Evolutionary conservation across 2,113 vertebrate species (phyloP), one percentile per base, ranked within the genome.

Genomic region (Ameiurus melas): DNA sequence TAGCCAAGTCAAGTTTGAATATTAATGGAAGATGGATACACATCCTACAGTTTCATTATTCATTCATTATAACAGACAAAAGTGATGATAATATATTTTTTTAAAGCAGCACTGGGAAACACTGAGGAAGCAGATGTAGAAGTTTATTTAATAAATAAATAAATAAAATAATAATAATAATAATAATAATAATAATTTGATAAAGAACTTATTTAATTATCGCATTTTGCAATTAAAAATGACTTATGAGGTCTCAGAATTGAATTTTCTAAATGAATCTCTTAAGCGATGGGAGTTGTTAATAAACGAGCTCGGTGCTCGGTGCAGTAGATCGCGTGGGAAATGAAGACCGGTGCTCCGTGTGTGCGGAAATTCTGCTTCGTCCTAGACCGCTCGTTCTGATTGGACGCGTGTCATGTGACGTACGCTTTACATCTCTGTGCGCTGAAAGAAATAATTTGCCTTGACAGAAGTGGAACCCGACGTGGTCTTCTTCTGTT

Each of bases 361-460:
- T 88, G 88, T 81, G 86, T 88, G 86, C 85, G 64, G 81, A 51
- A 78, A 84, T 82, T 83, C 88, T 47, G 83, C 68, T 87, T 83
- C 14, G 13, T 57, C 55, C 55, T 57, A 57, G 3, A 5, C 78
- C 33, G 39, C 7, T 66, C 22, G 27, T 70, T 86, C 81, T 88
- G 88, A 91, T 86, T 86, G 79, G 90, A 85, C 79, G 43, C 43
- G 80, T 84, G 20, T 88, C 89, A 39, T 88, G 90, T 77, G 57
- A 88, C 77, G 9, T 33, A 73, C 33, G 20, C 13, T 22, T 62
- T 25, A 73, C 16, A 20, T 10, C 19, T 73, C 39, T 73, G 17
- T 39, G 17, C 20, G 4, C 19, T 13, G 12, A 22, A 20, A 33
- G 5, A 71, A 17, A 17, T 71, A 0, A 36, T 71, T 8, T 2